Evolutionary conservation across 2,113 vertebrate species (phyloP).

Genomic region (Saimiri boliviensis): DNA sequence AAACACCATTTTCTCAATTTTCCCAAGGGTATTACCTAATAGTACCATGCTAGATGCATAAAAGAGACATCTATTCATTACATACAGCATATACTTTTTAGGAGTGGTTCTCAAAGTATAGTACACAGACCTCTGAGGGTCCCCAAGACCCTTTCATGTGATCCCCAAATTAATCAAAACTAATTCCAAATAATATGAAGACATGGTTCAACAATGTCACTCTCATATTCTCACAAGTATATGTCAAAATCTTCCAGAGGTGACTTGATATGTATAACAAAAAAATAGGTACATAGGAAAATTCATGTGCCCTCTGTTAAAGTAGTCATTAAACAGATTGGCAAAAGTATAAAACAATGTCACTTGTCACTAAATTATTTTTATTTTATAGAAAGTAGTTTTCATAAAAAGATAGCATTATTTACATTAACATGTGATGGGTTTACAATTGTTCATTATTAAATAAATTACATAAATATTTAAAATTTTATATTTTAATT

Average conservation of each 20-base stretch:
- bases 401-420: background rate
- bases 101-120: background rate
- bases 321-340: background rate
- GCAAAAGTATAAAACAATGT: background rate
- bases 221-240: background rate
- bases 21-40: background rate
- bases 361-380: slow-evolving; percentile 28
- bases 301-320: background rate
- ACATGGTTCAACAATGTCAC: background rate
- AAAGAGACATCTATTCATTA: background rate
- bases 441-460: background rate
- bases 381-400: background rate
- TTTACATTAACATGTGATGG: background rate
- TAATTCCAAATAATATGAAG: background rate
- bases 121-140: background rate
- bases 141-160: background rate
- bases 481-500: background rate
- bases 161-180: background rate
- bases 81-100: background rate
- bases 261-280: background rate
- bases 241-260: background rate
- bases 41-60: background rate
- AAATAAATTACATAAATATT: background rate
- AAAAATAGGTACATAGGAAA: background rate
- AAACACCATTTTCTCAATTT: background rate